phyloP scores from a whole-genome alignment of 2,888 invertebrate species.

The Herminia tarsipennalis region DNA sequence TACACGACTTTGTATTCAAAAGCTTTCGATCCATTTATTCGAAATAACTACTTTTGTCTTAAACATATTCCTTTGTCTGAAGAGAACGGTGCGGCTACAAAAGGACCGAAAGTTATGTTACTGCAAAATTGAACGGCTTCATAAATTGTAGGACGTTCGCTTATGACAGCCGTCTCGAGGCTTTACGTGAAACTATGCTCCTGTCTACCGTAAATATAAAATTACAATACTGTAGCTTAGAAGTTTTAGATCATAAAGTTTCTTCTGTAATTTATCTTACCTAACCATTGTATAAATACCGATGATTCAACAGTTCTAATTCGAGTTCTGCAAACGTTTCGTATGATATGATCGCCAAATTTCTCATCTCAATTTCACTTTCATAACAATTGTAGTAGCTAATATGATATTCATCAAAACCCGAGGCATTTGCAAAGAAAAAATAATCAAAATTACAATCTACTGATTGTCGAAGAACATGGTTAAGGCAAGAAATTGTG shows the following conservation, averaged over 20 bases:
- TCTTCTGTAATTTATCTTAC: conserved; percentile 22
- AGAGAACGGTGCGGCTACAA: conserved; percentile 47
- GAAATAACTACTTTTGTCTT: conserved; percentile 35
- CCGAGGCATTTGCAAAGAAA: conserved; percentile 1
- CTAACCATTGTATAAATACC: conserved; percentile 22
- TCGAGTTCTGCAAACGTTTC: conserved; percentile 19
- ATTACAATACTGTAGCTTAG: conserved; percentile 11
- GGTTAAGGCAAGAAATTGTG: conserved; percentile 18
- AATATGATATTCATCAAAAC: conserved; percentile 17
- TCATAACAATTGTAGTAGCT: conserved; percentile 19
- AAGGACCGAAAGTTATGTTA: conserved; percentile 69
- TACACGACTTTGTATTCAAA: conserved; percentile 28
- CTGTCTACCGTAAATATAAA: conserved; percentile 28
- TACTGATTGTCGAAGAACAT: conserved; percentile 18
- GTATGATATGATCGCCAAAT: conserved; percentile 29
- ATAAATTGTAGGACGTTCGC: conserved; percentile 64
- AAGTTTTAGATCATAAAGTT: conserved; percentile 12
- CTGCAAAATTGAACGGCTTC: conserved; percentile 58
- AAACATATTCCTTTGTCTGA: conserved; percentile 37
- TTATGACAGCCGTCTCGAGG: conserved; percentile 56
- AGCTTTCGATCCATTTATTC: conserved; percentile 30
- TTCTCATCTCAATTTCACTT: conserved; percentile 26
- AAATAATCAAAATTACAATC: conserved; percentile 17
- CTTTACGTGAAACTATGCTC: conserved; percentile 60
- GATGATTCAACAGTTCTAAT: conserved; percentile 20